These are phyloP conservation scores for Radopholus similis DNA, from an alignment of 1,140 invertebrate species.

Conservation along the genomic window DNA sequence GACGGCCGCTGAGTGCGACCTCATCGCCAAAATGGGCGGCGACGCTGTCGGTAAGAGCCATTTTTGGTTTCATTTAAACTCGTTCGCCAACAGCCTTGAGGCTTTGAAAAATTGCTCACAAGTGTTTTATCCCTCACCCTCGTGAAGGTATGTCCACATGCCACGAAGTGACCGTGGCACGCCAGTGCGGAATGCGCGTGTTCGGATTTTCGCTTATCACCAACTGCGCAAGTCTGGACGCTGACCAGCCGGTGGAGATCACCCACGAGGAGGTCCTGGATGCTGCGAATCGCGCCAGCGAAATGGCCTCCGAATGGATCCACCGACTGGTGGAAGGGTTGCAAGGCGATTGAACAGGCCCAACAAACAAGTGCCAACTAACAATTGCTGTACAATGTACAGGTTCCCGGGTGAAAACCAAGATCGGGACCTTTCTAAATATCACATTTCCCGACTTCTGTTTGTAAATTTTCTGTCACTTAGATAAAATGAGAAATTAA, in stretches of 20 bases:
- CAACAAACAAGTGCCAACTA: no score
- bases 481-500: no score
- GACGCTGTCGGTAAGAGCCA: conserved; percentile 51
- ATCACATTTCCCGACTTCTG: no score
- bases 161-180: conserved; percentile 64
- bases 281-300: conserved; percentile 40
- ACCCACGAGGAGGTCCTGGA: conserved; percentile 53
- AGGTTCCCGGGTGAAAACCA: no score
- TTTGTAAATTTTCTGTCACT: no score
- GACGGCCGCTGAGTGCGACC: conserved; percentile 62
- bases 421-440: no score
- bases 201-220: conserved; percentile 64
- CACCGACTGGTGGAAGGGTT: conserved; percentile 25
- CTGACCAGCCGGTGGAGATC: conserved; percentile 52
- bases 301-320: conserved; percentile 43
- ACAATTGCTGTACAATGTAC: no score
- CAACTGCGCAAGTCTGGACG: conserved; percentile 59
- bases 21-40: conserved; percentile 61
- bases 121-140: no score
- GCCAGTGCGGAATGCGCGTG: conserved; percentile 63
- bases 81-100: no score
- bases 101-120: no score
- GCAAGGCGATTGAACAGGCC: not conserved
- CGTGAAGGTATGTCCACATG: conserved; percentile 62
- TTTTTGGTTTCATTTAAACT: no score